Conservation (phyloP, 2,113 vertebrate genomes). For the Chrysemys picta region DNA sequence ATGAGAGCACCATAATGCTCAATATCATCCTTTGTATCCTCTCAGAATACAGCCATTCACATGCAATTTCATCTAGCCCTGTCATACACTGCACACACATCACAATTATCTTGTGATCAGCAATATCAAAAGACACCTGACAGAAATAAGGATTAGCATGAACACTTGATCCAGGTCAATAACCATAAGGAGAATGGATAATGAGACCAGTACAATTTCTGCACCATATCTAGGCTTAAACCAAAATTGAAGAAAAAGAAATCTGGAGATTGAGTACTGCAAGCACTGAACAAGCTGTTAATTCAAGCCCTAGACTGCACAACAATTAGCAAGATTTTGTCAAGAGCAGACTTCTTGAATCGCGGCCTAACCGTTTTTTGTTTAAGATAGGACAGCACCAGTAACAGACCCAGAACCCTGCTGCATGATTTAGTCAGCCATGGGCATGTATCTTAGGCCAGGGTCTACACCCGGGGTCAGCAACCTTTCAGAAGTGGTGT, state of each 20-base stretch:
- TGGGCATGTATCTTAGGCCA: too few species aligned
- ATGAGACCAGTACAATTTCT: background rate
- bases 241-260: background rate
- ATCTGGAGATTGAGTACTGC: background rate
- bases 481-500: too few species aligned
- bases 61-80: background rate
- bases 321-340: background rate
- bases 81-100: background rate
- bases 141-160: background rate
- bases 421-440: background rate
- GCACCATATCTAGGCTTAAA: background rate
- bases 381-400: background rate
- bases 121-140: background rate
- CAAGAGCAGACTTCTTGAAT: background rate
- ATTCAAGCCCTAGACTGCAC: background rate
- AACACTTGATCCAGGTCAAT: background rate
- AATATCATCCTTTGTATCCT: background rate
- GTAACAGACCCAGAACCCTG: background rate
- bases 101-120: background rate
- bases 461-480: too few species aligned
- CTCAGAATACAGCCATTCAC: background rate
- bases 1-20: background rate
- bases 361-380: background rate
- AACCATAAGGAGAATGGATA: background rate
- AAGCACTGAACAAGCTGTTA: background rate